Evolutionary conservation across 30 jellyfish, hydroid and myxozoan genomes (phyloP).

Genomic region (Aurelia sp.): DNA sequence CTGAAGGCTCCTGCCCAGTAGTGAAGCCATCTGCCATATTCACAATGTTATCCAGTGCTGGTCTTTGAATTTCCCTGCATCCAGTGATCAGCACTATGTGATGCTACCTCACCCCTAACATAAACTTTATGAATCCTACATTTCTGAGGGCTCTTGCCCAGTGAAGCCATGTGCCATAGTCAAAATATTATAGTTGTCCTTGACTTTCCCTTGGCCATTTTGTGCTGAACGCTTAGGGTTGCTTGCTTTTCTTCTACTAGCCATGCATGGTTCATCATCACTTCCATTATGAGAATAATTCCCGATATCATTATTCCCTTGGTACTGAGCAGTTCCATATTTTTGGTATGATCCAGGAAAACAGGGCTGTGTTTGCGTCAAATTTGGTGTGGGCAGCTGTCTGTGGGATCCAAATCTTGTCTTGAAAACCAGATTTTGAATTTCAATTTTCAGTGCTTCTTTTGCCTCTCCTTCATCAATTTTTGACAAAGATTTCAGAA

Average conservation of each 20-base stretch:
- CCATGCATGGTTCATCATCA: slow-evolving; percentile 37
- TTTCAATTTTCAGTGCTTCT: slow-evolving; percentile 80
- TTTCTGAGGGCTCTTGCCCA: not conserved
- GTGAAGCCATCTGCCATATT: too few species aligned
- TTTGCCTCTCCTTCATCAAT: slow-evolving; percentile 84
- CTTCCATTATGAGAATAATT: not conserved
- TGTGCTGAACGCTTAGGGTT: slow-evolving; percentile 30
- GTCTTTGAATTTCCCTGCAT: too few species aligned
- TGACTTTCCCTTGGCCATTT: not conserved
- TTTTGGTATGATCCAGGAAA: not conserved
- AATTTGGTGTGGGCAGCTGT: not conserved
- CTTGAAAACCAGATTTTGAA: slow-evolving; percentile 80
- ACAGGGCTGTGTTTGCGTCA: not conserved
- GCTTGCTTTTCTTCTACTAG: slow-evolving; percentile 21
- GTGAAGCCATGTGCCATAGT: slow-evolving; percentile 9
- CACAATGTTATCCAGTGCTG: too few species aligned
- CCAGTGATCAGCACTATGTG: too few species aligned
- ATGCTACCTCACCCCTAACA: too few species aligned
- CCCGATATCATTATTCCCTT: not conserved
- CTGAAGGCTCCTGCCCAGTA: too few species aligned
- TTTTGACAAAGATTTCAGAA: slow-evolving; percentile 59
- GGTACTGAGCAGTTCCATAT: not conserved
- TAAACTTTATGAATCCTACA: not conserved
- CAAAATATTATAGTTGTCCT: not conserved
- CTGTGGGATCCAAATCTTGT: slow-evolving; percentile 70